Base-by-base conservation (phyloP, 2,888 invertebrate genomes). In the Amiota mariae region DNA sequence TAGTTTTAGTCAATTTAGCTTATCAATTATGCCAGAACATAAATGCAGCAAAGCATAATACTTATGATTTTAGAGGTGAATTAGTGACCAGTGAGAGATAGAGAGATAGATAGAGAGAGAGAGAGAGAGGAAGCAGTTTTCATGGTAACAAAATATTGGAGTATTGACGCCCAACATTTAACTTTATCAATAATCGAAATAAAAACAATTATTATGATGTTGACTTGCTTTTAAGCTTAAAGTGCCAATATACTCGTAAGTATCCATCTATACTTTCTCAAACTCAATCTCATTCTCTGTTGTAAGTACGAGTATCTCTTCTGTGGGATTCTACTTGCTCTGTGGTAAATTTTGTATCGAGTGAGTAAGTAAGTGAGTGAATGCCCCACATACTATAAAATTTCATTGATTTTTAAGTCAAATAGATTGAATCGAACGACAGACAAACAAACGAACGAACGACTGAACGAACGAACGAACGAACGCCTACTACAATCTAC, bases 1-100 rank as follows among this genome's bases (percentile, higher is more conserved):
- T 85, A 85, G 85, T 85, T 84, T 85, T 83, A 82, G 85, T 85
- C 85, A 84, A 84, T 84, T 85, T 83, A 82, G 85, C 84, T 84
- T 84, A 84, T 84, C 84, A 85, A 85, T 81, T 84, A 84, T 84
- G 85, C 85, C 84, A 73, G 78, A 76, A 77, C 82, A 75, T 72
- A 54, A 66, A 54, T 10, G 64, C n/a, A 20, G 66, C n/a, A 46
- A 20, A 12, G 6, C 20, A 59, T 20, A 36, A 36, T 36, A 36
- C 6, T 24, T 24, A 24, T 24, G 36, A 36, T 36, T 36, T 36
- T 36, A 36, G 36, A 36, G 3, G 36, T 36, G 36, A 36, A 36
- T 36, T 36, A 36, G 36, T 36, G 36, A 6, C 36, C 36, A 36
- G 4, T 36, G 2, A 36, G 24, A 24, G 3, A 24, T 1, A 24